These are phyloP conservation scores for Spicauda simplicius DNA, from an alignment of 2,888 invertebrate species.

Conservation along the genomic window DNA sequence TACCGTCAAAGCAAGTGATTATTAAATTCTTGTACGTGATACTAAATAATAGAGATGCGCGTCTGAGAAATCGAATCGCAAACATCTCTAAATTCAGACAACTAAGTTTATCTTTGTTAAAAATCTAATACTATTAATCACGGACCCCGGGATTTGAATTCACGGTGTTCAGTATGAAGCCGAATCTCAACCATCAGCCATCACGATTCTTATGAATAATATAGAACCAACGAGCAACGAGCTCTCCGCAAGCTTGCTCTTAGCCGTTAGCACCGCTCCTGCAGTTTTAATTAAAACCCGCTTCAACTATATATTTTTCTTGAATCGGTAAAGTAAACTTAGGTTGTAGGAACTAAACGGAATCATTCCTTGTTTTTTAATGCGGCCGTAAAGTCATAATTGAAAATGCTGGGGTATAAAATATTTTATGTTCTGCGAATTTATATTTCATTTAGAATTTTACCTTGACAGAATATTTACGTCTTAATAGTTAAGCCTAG, in stretches of 20 bases:
- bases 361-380: constrained; percentile 35
- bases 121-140: no score
- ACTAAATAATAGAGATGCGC: no score
- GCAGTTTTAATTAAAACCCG: constrained; percentile 73
- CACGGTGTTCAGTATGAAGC: no score
- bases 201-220: constrained; percentile 46
- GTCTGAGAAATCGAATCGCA: no score
- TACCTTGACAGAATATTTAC: constrained; percentile 8
- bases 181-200: no score
- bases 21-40: no score
- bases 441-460: constrained; percentile 27
- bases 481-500: constrained; percentile 22
- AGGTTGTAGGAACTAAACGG: constrained; percentile 35
- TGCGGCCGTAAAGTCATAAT: constrained; percentile 36
- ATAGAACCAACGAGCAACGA: constrained; percentile 49
- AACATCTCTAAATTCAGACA: no score
- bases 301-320: constrained; percentile 57
- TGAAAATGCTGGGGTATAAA: constrained; percentile 31
- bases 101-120: no score
- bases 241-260: constrained; percentile 48
- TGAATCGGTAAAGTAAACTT: constrained; percentile 50
- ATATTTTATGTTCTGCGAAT: constrained; percentile 34
- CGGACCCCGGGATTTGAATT: no score
- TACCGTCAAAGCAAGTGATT: no score
- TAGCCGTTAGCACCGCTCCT: constrained; percentile 56